Evolutionary conservation across 2,113 vertebrate genomes (phyloP).

Genomic region (Myrmophylax atrothorax): DNA sequence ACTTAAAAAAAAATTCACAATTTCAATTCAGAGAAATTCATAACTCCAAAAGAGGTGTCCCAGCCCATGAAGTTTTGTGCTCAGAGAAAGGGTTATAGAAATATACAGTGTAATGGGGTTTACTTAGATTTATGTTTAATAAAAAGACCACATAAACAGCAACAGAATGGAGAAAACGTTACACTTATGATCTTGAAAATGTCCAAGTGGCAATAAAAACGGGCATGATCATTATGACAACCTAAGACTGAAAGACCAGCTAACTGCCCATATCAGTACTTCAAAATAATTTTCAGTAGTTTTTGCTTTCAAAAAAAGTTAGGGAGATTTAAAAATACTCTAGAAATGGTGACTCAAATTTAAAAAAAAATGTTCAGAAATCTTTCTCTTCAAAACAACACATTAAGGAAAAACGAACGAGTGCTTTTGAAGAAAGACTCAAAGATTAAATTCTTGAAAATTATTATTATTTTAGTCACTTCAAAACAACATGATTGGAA

Average conservation of each 20-base stretch:
- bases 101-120: not conserved
- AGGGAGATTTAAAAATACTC: not conserved
- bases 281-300: not conserved
- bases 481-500: constrained; percentile 41
- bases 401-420: not conserved
- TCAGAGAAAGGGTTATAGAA: not conserved
- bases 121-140: not conserved
- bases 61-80: not conserved
- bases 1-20: not conserved
- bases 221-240: not conserved
- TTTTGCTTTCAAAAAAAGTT: not conserved
- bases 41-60: not conserved
- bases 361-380: not conserved
- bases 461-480: constrained; percentile 27
- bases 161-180: not conserved
- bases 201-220: not conserved
- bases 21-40: not conserved
- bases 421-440: constrained; percentile 2
- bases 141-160: not conserved
- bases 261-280: not conserved
- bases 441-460: constrained; percentile 43
- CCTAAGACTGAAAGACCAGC: not conserved
- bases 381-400: constrained; percentile 16
- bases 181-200: not conserved
- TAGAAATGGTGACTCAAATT: not conserved